Conservation (phyloP, 2,888 invertebrate species). For the Flabesymbios commensalis region DNA sequence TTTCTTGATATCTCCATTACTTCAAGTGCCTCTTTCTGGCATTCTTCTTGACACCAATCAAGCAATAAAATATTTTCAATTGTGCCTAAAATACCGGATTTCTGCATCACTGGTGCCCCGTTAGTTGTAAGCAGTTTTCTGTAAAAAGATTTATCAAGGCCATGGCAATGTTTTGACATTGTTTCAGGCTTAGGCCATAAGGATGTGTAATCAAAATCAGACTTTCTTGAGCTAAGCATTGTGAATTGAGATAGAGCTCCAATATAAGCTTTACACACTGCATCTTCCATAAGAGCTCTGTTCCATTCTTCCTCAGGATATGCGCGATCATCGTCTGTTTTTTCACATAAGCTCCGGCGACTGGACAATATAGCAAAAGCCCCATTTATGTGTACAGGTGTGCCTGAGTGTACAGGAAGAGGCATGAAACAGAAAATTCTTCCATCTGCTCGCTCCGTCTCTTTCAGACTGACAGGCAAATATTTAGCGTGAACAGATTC, state of each 20-base stretch:
- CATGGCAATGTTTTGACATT: no score
- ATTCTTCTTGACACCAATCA: no score
- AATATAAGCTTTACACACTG: slow-evolving; percentile 31
- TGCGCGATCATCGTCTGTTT: slow-evolving; percentile 44
- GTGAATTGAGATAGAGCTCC: slow-evolving; percentile 27
- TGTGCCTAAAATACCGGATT: no score
- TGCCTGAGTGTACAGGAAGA: slow-evolving; percentile 40
- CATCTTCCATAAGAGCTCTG: slow-evolving; percentile 32
- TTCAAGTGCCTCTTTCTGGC: no score
- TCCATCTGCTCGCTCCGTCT: background rate
- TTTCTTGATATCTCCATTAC: no score
- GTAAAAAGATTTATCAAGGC: no score
- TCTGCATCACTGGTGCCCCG: no score
- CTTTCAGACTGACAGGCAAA: slow-evolving; percentile 15
- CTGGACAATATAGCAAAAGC: slow-evolving; percentile 47
- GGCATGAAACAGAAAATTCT: slow-evolving; percentile 22
- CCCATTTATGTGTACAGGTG: slow-evolving; percentile 50
- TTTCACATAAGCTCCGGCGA: slow-evolving; percentile 37
- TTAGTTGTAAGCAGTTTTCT: no score
- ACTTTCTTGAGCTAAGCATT: slow-evolving; percentile 7
- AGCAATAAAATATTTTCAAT: no score
- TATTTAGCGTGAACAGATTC: slow-evolving; percentile 15
- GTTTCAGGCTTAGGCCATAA: no score
- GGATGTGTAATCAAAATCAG: slow-evolving; percentile 7
- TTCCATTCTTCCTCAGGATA: slow-evolving; percentile 38